Evolutionary conservation across 1,140 invertebrate species (phyloP).

Genomic region (Triops longicaudatus): DNA sequence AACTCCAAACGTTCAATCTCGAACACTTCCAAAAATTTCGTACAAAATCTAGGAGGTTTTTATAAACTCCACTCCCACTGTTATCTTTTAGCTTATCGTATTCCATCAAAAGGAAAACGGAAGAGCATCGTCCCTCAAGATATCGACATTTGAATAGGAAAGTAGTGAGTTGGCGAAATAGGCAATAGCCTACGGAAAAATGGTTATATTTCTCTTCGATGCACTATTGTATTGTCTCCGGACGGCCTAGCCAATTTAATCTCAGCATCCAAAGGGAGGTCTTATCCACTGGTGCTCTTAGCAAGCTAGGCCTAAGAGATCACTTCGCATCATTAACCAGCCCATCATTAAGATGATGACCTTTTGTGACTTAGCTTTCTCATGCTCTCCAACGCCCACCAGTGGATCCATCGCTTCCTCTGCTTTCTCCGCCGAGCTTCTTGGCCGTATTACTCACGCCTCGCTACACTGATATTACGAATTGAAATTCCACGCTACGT

Average conservation of each 20-base stretch:
- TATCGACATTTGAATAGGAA: too few relatives aligned
- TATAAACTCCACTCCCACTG: too few relatives aligned
- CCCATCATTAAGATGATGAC: neutral
- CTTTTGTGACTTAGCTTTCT: neutral
- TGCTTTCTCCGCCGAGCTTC: neutral
- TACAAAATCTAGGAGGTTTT: too few relatives aligned
- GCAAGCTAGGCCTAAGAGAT: neutral
- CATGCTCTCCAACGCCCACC: neutral
- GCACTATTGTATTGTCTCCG: neutral
- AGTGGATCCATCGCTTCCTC: neutral
- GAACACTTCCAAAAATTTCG: too few relatives aligned
- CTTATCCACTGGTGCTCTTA: neutral
- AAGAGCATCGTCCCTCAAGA: too few relatives aligned
- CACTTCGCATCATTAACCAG: neutral
- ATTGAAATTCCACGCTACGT: constrained; percentile 6
- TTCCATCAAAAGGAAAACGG: too few relatives aligned
- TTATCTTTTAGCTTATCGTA: too few relatives aligned
- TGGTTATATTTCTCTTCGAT: neutral
- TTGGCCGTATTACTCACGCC: neutral
- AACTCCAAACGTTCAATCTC: too few relatives aligned
- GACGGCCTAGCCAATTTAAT: neutral
- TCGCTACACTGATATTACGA: neutral
- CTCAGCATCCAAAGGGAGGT: neutral
- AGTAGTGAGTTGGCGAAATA: too few relatives aligned
- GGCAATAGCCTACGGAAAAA: neutral